These are phyloP conservation scores for Pseudomyrmex concolor DNA, from an alignment of 1,140 invertebrate species.

Conservation along the genomic window DNA sequence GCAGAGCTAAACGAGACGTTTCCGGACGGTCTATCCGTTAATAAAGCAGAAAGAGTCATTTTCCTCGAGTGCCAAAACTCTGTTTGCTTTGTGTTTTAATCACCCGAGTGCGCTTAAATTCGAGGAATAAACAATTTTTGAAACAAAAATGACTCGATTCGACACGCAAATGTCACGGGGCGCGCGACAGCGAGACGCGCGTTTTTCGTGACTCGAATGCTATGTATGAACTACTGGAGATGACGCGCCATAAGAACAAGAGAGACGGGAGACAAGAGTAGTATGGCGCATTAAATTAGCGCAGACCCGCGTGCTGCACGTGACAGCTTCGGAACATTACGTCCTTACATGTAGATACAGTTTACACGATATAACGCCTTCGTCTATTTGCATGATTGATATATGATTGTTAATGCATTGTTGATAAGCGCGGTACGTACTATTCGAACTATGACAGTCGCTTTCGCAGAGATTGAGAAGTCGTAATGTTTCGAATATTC, in stretches of 20 bases:
- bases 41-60: background rate
- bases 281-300: conserved; percentile 44
- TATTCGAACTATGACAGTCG: background rate
- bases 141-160: background rate
- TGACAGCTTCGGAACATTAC: conserved; percentile 26
- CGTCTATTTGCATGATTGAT: conserved; percentile 14
- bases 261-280: background rate
- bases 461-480: conserved; percentile 9
- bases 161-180: background rate
- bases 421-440: background rate
- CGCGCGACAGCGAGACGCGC: background rate
- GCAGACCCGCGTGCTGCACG: conserved; percentile 3
- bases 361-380: conserved; percentile 9
- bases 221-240: conserved; percentile 5
- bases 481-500: background rate
- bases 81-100: background rate
- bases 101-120: too few relatives aligned
- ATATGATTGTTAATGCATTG: conserved; percentile 13
- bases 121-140: background rate
- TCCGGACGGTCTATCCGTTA: background rate
- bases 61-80: background rate
- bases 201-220: conserved; percentile 13
- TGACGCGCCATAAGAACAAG: conserved; percentile 9
- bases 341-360: conserved; percentile 33
- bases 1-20: background rate